A percentile compares a stretch with the other conserved stretches of the same genome.
Conservation (phyloP, 2,113 vertebrate species). For the Peromyscus leucopus region DNA sequence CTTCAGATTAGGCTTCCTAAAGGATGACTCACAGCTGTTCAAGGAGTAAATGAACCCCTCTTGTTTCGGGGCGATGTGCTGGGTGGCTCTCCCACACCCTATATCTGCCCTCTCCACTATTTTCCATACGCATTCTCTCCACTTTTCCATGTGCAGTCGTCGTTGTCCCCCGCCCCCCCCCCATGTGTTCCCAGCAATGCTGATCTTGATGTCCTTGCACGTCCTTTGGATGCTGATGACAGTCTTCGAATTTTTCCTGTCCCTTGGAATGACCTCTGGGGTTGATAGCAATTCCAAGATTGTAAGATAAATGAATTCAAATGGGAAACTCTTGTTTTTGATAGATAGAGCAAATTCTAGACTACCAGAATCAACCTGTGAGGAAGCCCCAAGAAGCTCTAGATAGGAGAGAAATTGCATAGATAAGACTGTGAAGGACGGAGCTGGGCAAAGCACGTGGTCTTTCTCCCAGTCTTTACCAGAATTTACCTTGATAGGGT, state of each 20-base stretch:
- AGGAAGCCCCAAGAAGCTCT: not conserved
- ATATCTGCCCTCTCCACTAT: fast-evolving
- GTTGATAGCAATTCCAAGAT: constrained; percentile 67
- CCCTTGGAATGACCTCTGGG: constrained; percentile 48
- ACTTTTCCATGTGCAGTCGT: not conserved
- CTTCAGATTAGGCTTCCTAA: not conserved
- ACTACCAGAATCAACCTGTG: not conserved
- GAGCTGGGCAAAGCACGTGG: not conserved
- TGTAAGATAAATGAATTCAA: constrained; percentile 62
- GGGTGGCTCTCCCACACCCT: not conserved
- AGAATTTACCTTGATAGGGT: not conserved
- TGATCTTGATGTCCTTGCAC: constrained; percentile 74
- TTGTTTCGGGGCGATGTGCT: not conserved
- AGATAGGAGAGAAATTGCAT: not conserved
- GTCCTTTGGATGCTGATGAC: constrained; percentile 51
- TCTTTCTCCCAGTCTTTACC: fast-evolving
- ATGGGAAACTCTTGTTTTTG: constrained; percentile 53
- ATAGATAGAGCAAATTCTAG: not conserved
- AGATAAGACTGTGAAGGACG: not conserved
- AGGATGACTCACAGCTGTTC: not conserved
- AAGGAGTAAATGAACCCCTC: constrained; percentile 15
- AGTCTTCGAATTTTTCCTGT: constrained; percentile 29
- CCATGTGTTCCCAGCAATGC: not conserved
- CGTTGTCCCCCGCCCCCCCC: no score
- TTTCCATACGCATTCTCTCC: not conserved